Base-by-base conservation (phyloP, 2,888 invertebrate genomes). In the Ophioninae sp. region DNA sequence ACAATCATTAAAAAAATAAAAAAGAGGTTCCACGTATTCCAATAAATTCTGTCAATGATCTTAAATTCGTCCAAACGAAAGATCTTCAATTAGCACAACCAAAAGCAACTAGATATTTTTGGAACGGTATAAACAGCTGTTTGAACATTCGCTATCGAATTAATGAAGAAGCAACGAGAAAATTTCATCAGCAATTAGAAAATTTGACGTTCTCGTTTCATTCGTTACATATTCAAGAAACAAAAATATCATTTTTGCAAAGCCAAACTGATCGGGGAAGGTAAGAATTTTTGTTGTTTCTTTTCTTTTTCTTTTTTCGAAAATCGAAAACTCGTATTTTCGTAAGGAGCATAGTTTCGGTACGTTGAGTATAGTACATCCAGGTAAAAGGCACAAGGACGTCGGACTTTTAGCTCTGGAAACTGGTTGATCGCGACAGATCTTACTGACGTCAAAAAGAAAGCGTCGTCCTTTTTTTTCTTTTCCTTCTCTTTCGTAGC, bases 351-450 rank as follows among this genome's bases (percentile, higher is more conserved):
- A 59, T 73, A 6, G 77, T 76, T 76, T 76, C 56, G 59, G 44
- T 1, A 76, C 21, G 65, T 44, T 67, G 64, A 17, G 50, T n/a
- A n/a, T n/a, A n/a, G n/a, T n/a, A n/a, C n/a, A n/a, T 77, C 64
- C 74, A 78, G 83, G 83, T 82, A 82, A 72, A 78, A 78, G 23
- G 39, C 61, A 61, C 56, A n/a, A 30, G 23, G 7, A 65, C 44
- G 78, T 67, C 67, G 21, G 5, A 37, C 61, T 67, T 61, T 65
- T 20, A 41, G 8, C 30, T 30, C 44, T 17, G 37, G 37, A 64
- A 64, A 13, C 2, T 10, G 56, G 7, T n/a, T 74, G 67, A 74
- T 74, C 68, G 74, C 67, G 79, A 74, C 67, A 56, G 57, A 68
- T 79, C 67, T 74, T 72, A 30, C 30, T 30, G 69, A 82, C 72